These are phyloP conservation scores for Falco punctatus DNA, from an alignment of 2,113 vertebrate species.

Conservation along the genomic window DNA sequence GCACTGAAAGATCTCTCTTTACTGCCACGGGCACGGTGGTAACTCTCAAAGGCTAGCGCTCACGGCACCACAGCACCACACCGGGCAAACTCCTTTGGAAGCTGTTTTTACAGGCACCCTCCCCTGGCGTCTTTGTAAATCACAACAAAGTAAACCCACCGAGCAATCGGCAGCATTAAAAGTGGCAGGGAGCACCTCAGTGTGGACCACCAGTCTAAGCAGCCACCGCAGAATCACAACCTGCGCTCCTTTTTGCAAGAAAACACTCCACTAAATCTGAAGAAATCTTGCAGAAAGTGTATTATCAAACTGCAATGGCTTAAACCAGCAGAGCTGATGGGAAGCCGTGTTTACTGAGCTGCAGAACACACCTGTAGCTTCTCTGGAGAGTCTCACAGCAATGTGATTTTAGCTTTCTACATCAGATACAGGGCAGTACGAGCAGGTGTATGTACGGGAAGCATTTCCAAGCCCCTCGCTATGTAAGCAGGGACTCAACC, in stretches of 20 bases:
- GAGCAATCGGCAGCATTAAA: background rate
- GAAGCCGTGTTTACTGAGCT: background rate
- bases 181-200: background rate
- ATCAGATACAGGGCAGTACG: background rate
- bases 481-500: background rate
- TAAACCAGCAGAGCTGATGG: background rate
- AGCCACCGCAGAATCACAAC: background rate
- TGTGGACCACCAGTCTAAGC: background rate
- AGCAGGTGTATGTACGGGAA: background rate
- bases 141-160: background rate
- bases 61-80: background rate
- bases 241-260: background rate
- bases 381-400: background rate
- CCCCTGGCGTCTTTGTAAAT: background rate
- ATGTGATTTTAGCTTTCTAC: background rate
- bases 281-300: background rate
- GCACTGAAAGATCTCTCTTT: background rate
- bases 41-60: background rate
- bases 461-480: background rate
- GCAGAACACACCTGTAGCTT: background rate
- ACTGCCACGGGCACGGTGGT: fast-evolving
- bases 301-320: background rate
- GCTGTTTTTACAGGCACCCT: background rate
- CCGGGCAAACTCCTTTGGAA: background rate
- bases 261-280: background rate